phyloP scores from a whole-genome alignment of 2,113 vertebrate species.

The Semnornis frantzii region DNA sequence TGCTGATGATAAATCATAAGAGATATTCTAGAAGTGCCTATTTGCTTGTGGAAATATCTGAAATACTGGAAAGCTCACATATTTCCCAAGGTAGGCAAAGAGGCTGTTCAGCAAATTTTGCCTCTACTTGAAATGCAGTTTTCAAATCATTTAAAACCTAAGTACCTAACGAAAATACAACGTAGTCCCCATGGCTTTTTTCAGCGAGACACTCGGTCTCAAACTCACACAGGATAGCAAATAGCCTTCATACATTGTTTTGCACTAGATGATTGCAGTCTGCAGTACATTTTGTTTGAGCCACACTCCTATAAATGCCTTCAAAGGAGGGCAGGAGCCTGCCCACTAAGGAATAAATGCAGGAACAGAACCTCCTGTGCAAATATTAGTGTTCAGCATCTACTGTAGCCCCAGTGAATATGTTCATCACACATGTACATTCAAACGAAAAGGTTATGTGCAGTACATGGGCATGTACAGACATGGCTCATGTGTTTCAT shows the following conservation, averaged over 20 bases:
- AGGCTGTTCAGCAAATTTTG: constrained; percentile 31
- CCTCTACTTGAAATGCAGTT: constrained; percentile 41
- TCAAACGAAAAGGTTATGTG: constrained; percentile 54
- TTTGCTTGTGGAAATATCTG: constrained; percentile 65
- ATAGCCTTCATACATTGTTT: neutral
- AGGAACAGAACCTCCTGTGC: constrained; percentile 46
- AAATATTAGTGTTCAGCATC: constrained; percentile 58
- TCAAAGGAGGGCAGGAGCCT: constrained; percentile 30
- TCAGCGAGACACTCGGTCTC: neutral
- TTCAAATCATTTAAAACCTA: constrained; percentile 34
- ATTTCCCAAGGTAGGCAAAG: constrained; percentile 47
- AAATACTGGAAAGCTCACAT: constrained; percentile 57
- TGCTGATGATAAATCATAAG: constrained; percentile 41
- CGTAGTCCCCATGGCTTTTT: neutral
- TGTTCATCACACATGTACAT: constrained; percentile 35
- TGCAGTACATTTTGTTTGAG: constrained; percentile 34
- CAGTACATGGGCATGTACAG: constrained; percentile 56
- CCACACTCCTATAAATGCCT: neutral
- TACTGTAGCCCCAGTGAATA: neutral
- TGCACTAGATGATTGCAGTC: neutral
- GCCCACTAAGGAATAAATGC: constrained; percentile 21
- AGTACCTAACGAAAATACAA: constrained; percentile 30
- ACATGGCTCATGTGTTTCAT: constrained; percentile 47
- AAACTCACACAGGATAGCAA: neutral
- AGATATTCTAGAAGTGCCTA: constrained; percentile 52